Evolutionary conservation across 2,888 invertebrate species (phyloP).

Genomic region (Ophion slaviceki): DNA sequence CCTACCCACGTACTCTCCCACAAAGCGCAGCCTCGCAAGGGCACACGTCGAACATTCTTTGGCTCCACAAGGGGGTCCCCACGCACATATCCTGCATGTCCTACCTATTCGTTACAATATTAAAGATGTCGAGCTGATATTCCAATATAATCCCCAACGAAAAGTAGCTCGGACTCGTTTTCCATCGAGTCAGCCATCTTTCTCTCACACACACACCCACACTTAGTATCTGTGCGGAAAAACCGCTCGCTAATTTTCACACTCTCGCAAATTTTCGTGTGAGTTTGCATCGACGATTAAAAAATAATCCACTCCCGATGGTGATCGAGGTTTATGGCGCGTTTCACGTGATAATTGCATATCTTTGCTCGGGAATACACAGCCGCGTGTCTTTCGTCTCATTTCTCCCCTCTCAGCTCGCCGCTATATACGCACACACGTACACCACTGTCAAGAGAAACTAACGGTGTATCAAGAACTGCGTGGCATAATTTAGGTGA

Average conservation of each 20-base stretch:
- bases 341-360: conserved; percentile 67
- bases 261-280: conserved; percentile 18
- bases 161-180: conserved; percentile 45
- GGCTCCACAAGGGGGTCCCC: background rate
- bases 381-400: conserved; percentile 61
- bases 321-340: conserved; percentile 68
- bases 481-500: conserved; percentile 61
- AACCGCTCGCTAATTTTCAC: conserved; percentile 18
- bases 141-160: conserved; percentile 64
- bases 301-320: conserved; percentile 65
- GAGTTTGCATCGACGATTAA: conserved; percentile 62
- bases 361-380: conserved; percentile 58
- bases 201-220: background rate
- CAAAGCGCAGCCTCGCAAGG: conserved; percentile 29
- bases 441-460: conserved; percentile 30
- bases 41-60: conserved; percentile 53
- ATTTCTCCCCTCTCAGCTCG: conserved; percentile 50
- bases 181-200: conserved; percentile 22
- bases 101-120: conserved; percentile 63
- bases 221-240: conserved; percentile 1
- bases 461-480: conserved; percentile 25
- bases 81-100: background rate
- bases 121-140: conserved; percentile 62
- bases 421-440: background rate
- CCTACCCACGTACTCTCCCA: background rate